Base-by-base conservation (phyloP, 2,113 vertebrate species). In the Willisornis vidua region DNA sequence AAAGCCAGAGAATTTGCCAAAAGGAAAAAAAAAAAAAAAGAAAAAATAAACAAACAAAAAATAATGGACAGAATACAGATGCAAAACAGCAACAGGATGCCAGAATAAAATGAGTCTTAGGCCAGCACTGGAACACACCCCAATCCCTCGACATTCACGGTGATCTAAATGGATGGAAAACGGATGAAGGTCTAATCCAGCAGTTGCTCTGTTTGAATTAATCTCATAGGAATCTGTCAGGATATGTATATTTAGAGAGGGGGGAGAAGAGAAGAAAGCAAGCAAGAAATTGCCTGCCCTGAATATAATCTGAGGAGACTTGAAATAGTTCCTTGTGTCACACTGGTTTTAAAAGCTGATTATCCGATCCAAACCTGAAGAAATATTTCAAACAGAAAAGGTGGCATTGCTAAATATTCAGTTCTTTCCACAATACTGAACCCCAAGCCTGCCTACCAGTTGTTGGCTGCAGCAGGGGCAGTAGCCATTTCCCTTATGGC, bases 111-210 rank as follows among this genome's bases (percentile, higher is more conserved):
- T 22, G 6, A 92, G n/a, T 92, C 8, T 72, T 75, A 65, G 87
- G 72, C 90, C 93, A 96, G 45, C 0, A 0, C 45, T 96, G 94
- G 88, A 96, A 84, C 63, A 78, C 65, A 78, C 46, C 1, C 0
- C 87, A 78, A 75, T 94, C 75, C 55, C 61, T 94, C 6, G 10
- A 90, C 31, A 13, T 94, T 90, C 82, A 78, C 68, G 72, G 75
- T 62, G 61, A 90, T 96, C 96, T 94, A 93, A 95, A 91, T 92
- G 89, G 84, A 85, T 94, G 94, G 91, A 94, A 93, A 95, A 95
- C 49, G 76, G 83, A 91, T 95, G 93, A 94, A 90, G 31, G 76
- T 82, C 75, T 95, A 93, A 95, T 96, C 93, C 92, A 95, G 91
- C 80, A 92, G 52, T 95, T 91, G 70, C 58, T 93, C 59, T 41